Evolutionary conservation across 2,888 invertebrate species (phyloP).

Genomic region (Lampropteryx suffumata): DNA sequence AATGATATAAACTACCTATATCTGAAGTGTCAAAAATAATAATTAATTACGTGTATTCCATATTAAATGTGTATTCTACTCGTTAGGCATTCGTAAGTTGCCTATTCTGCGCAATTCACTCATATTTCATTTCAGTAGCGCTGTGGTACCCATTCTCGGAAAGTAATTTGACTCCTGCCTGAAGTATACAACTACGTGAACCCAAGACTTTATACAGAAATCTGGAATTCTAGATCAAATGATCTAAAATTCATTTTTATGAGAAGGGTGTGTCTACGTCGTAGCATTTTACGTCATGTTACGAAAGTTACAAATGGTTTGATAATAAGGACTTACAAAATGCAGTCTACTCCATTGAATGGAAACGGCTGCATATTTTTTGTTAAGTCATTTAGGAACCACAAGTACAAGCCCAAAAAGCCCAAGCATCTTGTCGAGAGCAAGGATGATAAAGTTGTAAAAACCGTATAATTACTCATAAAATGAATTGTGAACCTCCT

Average conservation of each 20-base stretch:
- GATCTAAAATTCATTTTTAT: too few relatives aligned
- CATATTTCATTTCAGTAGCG: not conserved
- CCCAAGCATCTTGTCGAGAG: not conserved
- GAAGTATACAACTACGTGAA: not conserved
- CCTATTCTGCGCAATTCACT: not conserved
- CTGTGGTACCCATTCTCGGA: not conserved
- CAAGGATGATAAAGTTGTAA: not conserved
- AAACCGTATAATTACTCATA: not conserved
- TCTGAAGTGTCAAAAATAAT: too few relatives aligned
- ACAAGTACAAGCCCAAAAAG: not conserved
- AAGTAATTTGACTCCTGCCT: not conserved
- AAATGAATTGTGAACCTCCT: conserved; percentile 8
- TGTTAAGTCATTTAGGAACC: too few relatives aligned
- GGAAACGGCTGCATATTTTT: too few relatives aligned
- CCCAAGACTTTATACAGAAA: too few relatives aligned
- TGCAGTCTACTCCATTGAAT: too few relatives aligned
- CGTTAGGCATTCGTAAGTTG: not conserved
- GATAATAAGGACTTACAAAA: too few relatives aligned
- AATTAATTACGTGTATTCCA: too few relatives aligned
- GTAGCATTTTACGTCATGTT: not conserved
- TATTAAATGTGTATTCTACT: too few relatives aligned
- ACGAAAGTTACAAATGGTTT: not conserved
- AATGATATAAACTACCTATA: too few relatives aligned
- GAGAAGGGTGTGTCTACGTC: not conserved
- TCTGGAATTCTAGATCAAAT: not conserved